Evolutionary conservation across 2,113 vertebrate species (phyloP).

Genomic region (Setophaga petechia): DNA sequence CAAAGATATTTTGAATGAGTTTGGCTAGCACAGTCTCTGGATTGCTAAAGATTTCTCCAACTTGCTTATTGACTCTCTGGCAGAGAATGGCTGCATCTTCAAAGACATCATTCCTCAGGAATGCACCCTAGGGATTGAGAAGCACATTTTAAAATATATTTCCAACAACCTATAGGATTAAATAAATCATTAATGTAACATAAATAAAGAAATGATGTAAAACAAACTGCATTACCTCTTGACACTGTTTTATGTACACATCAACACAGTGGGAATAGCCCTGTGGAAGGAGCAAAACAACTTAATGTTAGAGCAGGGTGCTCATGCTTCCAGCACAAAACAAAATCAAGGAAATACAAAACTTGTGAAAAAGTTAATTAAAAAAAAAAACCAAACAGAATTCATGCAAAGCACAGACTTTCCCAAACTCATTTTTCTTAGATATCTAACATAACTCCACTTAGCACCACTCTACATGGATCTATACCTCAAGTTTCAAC

Average conservation of each 20-base stretch:
- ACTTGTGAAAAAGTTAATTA: background rate
- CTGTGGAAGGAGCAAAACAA: constrained; percentile 70
- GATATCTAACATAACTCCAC: background rate
- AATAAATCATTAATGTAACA: background rate
- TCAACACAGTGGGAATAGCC: constrained; percentile 99
- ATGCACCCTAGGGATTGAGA: constrained; percentile 83
- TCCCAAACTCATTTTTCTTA: background rate
- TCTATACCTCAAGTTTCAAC: background rate
- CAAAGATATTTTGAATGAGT: constrained; percentile 98
- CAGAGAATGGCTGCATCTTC: constrained; percentile 94
- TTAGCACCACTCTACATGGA: background rate
- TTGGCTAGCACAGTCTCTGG: constrained; percentile 97
- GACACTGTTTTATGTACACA: constrained; percentile 99
- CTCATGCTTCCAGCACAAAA: background rate
- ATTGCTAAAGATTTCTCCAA: constrained; percentile 95
- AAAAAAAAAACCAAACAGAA: background rate
- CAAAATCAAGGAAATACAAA: background rate
- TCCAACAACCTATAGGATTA: background rate
- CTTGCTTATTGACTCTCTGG: constrained; percentile 94
- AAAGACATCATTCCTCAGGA: constrained; percentile 89
- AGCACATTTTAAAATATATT: constrained; percentile 17
- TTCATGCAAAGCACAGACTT: accelerated
- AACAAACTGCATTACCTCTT: constrained; percentile 83
- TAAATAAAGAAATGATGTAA: background rate
- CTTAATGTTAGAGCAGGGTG: background rate